Evolutionary conservation across 2,888 invertebrate genomes (phyloP).

Genomic region (Gonocerus acuteangulatus): DNA sequence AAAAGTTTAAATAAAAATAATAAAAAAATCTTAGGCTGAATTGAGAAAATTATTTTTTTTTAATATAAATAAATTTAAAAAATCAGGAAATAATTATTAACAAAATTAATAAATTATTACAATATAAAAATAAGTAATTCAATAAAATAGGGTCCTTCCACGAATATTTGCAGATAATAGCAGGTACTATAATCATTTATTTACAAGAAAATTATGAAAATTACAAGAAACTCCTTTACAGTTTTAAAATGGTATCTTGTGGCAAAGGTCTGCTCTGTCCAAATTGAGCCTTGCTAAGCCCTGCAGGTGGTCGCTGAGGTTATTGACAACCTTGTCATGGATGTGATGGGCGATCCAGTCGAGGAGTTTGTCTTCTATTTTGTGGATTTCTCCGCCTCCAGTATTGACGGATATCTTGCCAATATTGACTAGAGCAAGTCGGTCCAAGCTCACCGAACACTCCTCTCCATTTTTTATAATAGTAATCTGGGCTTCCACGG

Average conservation of each 20-base stretch:
- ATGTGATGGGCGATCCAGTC: slow-evolving; percentile 13
- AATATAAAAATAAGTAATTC: no score
- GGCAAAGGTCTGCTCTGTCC: slow-evolving; percentile 18
- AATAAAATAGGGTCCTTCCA: no score
- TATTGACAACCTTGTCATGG: slow-evolving; percentile 1
- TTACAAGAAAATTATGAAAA: no score
- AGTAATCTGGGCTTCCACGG: slow-evolving; percentile 24
- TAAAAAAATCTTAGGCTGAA: no score
- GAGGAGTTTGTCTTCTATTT: slow-evolving; percentile 25
- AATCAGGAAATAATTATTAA: no score
- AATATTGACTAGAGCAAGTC: slow-evolving; percentile 18
- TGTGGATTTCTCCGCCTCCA: slow-evolving; percentile 31
- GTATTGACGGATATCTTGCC: slow-evolving; percentile 27
- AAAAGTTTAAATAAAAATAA: no score
- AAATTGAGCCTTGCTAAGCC: slow-evolving; percentile 8
- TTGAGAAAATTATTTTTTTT: no score
- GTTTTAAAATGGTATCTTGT: slow-evolving; percentile 28
- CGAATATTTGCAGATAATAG: no score
- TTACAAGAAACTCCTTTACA: no score
- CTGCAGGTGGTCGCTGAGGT: slow-evolving; percentile 5
- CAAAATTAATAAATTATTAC: no score
- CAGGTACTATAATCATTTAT: no score
- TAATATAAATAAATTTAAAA: no score
- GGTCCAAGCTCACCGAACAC: slow-evolving; percentile 28
- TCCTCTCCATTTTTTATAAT: slow-evolving; percentile 9